A percentile compares a stretch with the other conserved stretches of the same genome.
These are phyloP conservation scores for Bellardia bayeri DNA, from an alignment of 2,888 invertebrate species.

Conservation along the genomic window DNA sequence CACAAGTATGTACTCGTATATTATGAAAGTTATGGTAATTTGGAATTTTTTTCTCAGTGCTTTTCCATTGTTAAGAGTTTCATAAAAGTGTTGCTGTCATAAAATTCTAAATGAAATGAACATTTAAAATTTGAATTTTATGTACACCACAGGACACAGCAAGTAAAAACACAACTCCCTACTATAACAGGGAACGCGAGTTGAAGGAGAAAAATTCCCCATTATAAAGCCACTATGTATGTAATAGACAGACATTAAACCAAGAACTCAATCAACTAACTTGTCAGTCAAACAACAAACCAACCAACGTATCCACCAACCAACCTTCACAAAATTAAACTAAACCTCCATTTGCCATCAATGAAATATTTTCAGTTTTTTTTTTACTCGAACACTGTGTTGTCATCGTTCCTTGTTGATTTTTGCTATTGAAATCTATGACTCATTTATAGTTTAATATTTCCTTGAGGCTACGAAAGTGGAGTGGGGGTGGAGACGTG, in stretches of 20 bases:
- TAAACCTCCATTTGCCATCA: constrained; percentile 44
- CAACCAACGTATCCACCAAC: background rate
- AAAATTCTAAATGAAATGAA: constrained; percentile 66
- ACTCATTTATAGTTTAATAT: constrained; percentile 68
- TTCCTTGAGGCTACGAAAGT: background rate
- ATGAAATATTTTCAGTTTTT: constrained; percentile 28
- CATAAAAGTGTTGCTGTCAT: constrained; percentile 48
- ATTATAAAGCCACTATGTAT: background rate
- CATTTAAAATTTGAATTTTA: constrained; percentile 70
- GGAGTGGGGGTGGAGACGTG: background rate
- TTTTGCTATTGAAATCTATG: constrained; percentile 69
- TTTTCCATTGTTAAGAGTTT: constrained; percentile 32
- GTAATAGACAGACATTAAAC: constrained; percentile 2
- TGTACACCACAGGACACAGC: constrained; percentile 33
- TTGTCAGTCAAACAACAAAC: constrained; percentile 24
- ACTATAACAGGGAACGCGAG: background rate
- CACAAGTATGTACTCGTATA: background rate
- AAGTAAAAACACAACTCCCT: constrained; percentile 45
- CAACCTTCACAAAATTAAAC: constrained; percentile 12
- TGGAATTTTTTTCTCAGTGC: background rate
- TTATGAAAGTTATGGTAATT: constrained; percentile 26
- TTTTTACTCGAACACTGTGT: constrained; percentile 28
- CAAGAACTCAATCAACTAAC: constrained; percentile 20
- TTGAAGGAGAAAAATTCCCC: background rate
- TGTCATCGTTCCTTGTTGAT: constrained; percentile 65